Base-by-base conservation (phyloP, 2,888 invertebrate genomes). In the Pyrochroa serraticornis region DNA sequence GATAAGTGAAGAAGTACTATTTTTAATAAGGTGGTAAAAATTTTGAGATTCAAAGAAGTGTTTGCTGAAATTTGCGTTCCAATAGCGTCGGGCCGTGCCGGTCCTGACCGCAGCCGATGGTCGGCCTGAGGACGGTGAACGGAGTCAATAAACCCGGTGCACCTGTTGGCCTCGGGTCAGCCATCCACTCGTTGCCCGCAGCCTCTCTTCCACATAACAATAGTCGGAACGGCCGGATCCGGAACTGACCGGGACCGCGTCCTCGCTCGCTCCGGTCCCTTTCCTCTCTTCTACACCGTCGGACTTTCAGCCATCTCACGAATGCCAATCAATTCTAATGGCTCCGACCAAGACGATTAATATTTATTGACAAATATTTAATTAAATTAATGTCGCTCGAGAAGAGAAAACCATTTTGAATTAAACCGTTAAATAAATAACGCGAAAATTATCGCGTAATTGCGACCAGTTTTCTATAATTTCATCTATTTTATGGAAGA, bases 141-240 rank as follows among this genome's bases (percentile, higher is more conserved):
- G 76, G 74, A 79, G 79, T 79, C 79, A 79, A 79, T 79, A 79
- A 79, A 79, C 79, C 77, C 78, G 73, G 66, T 78, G 78, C 79
- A 79, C 79, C 79, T 79, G 79, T 76, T 75, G 77, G 77, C 77
- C 79, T 75, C 75, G 75, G 79, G 79, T 79, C 79, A 78, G 73
- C 73, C 65, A 65, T 58, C 60, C 63, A 68, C 68, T 61, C 64
- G 49, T 63, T 63, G 63, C 65, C 66, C 64, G 50, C 64, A 62
- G 70, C 69, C 63, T 55, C 57, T 62, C 58, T 42, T 30, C 30
- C 49, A 50, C 47, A 47, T 39, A 22, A 60, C 48, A 47, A 51
- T 45, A 43, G 47, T 43, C 44, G 10, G 39, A 50, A 13, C 50
- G 41, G 7, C 38, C 38, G 47, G 50, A 50, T 55, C 45, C 59